Conservation (phyloP, 1,140 invertebrate genomes). For the Zelostemma sp. region DNA sequence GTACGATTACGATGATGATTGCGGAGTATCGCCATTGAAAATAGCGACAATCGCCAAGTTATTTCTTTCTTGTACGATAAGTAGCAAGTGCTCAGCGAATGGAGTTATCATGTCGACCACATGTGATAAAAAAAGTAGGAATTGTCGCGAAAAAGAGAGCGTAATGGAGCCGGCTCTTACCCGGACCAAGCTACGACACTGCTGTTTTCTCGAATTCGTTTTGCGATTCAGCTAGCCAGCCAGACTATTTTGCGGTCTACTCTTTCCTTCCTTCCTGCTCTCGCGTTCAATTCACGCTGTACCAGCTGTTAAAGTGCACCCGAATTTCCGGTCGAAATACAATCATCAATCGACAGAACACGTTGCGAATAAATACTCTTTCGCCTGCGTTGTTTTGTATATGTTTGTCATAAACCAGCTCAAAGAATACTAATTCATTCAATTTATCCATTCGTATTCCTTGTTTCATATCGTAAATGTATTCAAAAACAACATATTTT, state of each 20-base stretch:
- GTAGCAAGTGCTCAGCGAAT: neutral
- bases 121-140: slow-evolving; percentile 2
- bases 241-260: neutral
- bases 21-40: neutral
- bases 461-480: too few relatives aligned
- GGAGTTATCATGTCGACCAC: slow-evolving; percentile 7
- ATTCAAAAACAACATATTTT: too few relatives aligned
- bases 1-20: too few relatives aligned
- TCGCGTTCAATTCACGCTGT: neutral
- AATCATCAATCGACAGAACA: too few relatives aligned
- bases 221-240: neutral
- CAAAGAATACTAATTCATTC: too few relatives aligned
- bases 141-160: neutral
- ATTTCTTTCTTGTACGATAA: neutral
- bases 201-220: slow-evolving; percentile 2
- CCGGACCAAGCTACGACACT: neutral
- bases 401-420: too few relatives aligned
- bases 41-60: neutral
- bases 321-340: too few relatives aligned
- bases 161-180: neutral
- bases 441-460: too few relatives aligned
- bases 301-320: too few relatives aligned
- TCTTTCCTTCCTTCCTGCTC: neutral
- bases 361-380: too few relatives aligned
- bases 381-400: too few relatives aligned